Evolutionary conservation across 2,888 invertebrate species (phyloP), one percentile per base, ranked within the genome.

Genomic region (Nemotelus pantherinus): DNA sequence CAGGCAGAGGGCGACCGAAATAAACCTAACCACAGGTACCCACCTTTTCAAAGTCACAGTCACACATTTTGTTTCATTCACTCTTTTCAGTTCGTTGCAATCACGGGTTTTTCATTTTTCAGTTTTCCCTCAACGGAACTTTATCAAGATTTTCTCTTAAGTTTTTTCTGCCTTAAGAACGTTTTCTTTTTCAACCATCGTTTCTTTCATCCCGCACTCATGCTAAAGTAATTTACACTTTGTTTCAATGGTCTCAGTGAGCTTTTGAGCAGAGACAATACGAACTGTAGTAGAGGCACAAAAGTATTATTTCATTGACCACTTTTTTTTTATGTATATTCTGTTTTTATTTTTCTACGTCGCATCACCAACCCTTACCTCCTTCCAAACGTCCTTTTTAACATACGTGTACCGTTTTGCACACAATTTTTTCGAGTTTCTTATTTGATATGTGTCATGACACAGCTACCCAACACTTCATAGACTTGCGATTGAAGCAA

Each of bases 11-110:
- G 93, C 94, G 90, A 94, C 94, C 90, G 95, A 95, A 91, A 95
- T 96, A 90, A 94, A 94, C 89, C 93, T 97, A 88, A 94, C 95
- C 89, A 96, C 97, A 95, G 96, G 97, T 97, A 95, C 92, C 88
- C 87, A 85, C 86, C 86, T 86, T 87, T 84, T 74, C 82, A 82
- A 74, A 79, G 67, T 77, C 77, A 77, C 77, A 79, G 65, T 77
- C 77, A 77, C 77, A 70, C 74, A 60, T 55, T 58, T 55, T 75
- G 60, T 60, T 71, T 78, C 44, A 64, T 48, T 47, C 57, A 43
- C 72, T 60, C 76, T 60, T 43, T 64, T n/a, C 65, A 57, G 45
- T 65, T 25, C 25, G 1, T 25, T 25, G 25, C 25, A 25, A 25
- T 25, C 25, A 25, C 70, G 25, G 25, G 25, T 25, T 25, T 25